Conservation (phyloP, 2,797 vertebrate genomes). For the Oreochromis grahami region DNA sequence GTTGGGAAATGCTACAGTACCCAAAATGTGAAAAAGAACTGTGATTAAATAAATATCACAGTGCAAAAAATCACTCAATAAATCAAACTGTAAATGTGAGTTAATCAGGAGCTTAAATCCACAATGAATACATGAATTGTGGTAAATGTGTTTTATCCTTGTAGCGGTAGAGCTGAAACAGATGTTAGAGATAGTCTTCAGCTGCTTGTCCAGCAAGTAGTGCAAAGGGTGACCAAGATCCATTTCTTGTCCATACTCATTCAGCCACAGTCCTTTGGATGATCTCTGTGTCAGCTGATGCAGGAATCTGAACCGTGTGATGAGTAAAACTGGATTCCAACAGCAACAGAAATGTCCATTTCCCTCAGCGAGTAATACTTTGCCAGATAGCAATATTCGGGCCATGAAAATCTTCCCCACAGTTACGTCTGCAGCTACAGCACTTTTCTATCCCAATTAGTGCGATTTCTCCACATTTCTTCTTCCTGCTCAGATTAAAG, state of each 20-base stretch:
- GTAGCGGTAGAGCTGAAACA: background rate
- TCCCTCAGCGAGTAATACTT: background rate
- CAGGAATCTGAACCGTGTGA: background rate
- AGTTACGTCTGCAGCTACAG: background rate
- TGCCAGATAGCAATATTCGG: background rate
- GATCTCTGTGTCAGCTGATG: background rate
- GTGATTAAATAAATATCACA: background rate
- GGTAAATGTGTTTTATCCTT: background rate
- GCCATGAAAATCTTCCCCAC: background rate
- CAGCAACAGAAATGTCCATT: background rate
- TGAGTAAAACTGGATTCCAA: background rate
- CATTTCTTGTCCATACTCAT: background rate
- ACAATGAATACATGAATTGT: background rate
- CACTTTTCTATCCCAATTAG: background rate
- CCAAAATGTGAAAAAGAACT: background rate
- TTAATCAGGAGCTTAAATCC: background rate
- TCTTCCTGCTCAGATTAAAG: background rate
- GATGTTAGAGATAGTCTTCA: background rate
- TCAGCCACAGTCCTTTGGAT: background rate
- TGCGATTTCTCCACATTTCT: background rate
- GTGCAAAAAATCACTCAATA: background rate
- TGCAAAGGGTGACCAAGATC: background rate
- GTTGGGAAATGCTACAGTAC: background rate
- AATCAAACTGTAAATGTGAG: background rate
- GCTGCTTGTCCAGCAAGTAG: background rate